Percentiles rank a stretch among this genome's conserved stretches.
These are phyloP conservation scores for Drosophila orosa DNA, from an alignment of 1,140 invertebrate species.

Conservation along the genomic window DNA sequence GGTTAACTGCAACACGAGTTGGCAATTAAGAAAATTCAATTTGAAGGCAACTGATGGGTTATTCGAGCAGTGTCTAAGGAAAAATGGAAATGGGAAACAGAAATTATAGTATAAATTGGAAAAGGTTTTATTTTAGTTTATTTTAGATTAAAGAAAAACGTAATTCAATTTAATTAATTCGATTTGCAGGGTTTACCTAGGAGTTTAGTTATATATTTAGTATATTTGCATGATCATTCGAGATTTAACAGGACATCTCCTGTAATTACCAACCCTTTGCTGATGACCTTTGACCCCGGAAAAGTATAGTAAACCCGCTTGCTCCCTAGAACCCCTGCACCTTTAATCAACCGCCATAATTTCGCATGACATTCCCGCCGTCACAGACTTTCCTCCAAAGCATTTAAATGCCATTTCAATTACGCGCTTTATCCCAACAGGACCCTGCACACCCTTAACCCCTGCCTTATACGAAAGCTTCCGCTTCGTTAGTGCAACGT, in stretches of 20 bases:
- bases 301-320: too few relatives aligned
- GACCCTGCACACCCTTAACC: neutral
- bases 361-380: slow-evolving; percentile 54
- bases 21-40: slow-evolving; percentile 49
- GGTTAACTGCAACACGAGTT: slow-evolving; percentile 46
- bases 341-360: slow-evolving; percentile 49
- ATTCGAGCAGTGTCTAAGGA: neutral
- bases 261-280: neutral
- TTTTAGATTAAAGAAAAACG: neutral
- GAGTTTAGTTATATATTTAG: too few relatives aligned
- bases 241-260: neutral
- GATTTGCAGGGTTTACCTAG: too few relatives aligned
- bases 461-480: slow-evolving; percentile 42
- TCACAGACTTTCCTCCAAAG: slow-evolving; percentile 38
- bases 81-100: neutral
- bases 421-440: slow-evolving; percentile 46
- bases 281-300: slow-evolving; percentile 15
- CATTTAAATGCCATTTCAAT: slow-evolving; percentile 80
- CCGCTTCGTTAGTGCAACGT: slow-evolving; percentile 77
- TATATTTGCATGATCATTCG: neutral
- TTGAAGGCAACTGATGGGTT: slow-evolving; percentile 22
- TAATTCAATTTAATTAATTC: neutral
- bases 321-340: neutral
- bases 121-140: neutral
- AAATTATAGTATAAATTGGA: neutral